Evolutionary conservation across 2,797 vertebrate species (phyloP).

Genomic region (Phalanger gymnotis): DNA sequence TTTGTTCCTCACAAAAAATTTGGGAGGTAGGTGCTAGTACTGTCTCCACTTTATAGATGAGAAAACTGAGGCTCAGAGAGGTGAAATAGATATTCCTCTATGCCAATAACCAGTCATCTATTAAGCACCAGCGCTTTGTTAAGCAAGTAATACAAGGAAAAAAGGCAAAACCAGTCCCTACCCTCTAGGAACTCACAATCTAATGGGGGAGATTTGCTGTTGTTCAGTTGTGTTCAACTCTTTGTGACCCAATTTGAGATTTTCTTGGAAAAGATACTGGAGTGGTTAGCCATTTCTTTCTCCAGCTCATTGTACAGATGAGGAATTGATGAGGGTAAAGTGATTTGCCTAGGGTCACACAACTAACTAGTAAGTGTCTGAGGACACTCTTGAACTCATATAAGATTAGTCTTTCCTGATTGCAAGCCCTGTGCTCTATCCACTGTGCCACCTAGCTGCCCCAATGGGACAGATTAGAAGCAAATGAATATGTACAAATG

Average conservation of each 20-base stretch:
- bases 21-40: background rate
- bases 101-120: background rate
- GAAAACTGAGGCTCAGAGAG: background rate
- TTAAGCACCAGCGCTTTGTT: background rate
- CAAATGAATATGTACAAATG: background rate
- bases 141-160: background rate
- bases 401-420: background rate
- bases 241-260: background rate
- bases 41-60: background rate
- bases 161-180: background rate
- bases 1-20: background rate
- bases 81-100: background rate
- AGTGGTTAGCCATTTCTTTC: background rate
- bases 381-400: background rate
- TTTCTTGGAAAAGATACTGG: background rate
- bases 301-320: background rate
- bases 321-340: background rate
- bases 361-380: background rate
- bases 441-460: background rate
- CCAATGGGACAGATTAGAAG: background rate
- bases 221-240: background rate
- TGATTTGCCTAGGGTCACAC: background rate
- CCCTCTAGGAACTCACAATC: background rate
- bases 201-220: background rate
- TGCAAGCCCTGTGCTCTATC: background rate